phyloP scores from a whole-genome alignment of 2,113 vertebrate genomes.

The Prionailurus bengalensis region DNA sequence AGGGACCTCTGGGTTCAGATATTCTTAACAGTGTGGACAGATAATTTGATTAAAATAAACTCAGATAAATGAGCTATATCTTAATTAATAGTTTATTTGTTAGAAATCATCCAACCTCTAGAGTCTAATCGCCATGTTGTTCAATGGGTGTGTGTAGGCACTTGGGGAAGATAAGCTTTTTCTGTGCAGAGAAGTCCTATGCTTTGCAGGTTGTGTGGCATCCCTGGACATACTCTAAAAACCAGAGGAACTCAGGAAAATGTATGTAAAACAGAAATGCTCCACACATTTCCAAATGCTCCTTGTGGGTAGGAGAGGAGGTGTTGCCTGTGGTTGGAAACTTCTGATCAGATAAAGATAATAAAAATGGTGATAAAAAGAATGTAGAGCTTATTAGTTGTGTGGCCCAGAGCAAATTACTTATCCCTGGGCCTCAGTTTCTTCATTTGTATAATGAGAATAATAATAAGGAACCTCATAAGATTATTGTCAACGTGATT shows the following conservation, averaged over 20 bases:
- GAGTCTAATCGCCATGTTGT: neutral
- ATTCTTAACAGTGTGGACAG: neutral
- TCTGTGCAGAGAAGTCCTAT: neutral
- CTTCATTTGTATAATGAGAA: constrained; percentile 54
- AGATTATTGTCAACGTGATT: constrained; percentile 33
- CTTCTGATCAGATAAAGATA: neutral
- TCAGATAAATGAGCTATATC: neutral
- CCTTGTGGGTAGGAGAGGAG: neutral
- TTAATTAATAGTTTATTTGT: constrained; percentile 6
- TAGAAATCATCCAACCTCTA: neutral
- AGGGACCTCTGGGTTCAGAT: neutral
- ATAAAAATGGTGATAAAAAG: neutral
- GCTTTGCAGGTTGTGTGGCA: neutral
- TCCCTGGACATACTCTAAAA: neutral
- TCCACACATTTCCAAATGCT: neutral
- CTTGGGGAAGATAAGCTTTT: neutral
- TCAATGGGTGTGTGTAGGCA: neutral
- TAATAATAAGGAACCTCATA: constrained; percentile 45
- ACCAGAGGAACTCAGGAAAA: neutral
- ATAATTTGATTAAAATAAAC: constrained; percentile 50
- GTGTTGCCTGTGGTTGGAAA: neutral
- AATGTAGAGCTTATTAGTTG: neutral
- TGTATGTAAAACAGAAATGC: neutral
- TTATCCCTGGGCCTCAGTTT: constrained; percentile 50
- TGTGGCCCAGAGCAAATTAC: neutral